Evolutionary conservation across 2,113 vertebrate species (phyloP).

Genomic region (Indicator indicator): DNA sequence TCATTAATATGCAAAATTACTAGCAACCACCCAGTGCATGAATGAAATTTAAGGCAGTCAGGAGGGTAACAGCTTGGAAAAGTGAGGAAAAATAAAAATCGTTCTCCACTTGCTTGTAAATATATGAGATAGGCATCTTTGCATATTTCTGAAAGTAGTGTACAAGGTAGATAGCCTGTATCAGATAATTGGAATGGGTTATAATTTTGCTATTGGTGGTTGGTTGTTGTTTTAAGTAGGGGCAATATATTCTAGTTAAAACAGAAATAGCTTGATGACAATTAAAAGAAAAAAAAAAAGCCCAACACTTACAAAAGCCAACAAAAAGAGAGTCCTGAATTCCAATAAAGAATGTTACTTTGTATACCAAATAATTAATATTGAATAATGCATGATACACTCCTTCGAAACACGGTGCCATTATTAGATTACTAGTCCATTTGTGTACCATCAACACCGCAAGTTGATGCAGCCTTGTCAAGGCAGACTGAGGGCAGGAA

Average conservation of each 20-base stretch:
- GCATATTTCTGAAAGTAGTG: background rate
- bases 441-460: background rate
- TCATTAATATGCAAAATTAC: background rate
- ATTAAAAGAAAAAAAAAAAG: background rate
- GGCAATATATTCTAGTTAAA: background rate
- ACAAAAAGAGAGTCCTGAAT: background rate
- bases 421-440: background rate
- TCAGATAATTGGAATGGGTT: accelerated
- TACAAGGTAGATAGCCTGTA: background rate
- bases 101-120: too few species aligned
- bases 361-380: background rate
- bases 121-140: background rate
- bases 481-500: background rate
- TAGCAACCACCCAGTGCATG: background rate
- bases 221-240: background rate
- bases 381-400: accelerated
- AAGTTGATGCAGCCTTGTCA: background rate
- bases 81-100: background rate
- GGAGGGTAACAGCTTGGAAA: background rate
- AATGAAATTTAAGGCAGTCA: background rate
- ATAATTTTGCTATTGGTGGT: background rate
- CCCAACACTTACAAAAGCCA: background rate
- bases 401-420: background rate
- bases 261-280: background rate
- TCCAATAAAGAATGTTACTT: background rate